Conservation (phyloP, 2,797 vertebrate species). For the Oryzias sinensis region DNA sequence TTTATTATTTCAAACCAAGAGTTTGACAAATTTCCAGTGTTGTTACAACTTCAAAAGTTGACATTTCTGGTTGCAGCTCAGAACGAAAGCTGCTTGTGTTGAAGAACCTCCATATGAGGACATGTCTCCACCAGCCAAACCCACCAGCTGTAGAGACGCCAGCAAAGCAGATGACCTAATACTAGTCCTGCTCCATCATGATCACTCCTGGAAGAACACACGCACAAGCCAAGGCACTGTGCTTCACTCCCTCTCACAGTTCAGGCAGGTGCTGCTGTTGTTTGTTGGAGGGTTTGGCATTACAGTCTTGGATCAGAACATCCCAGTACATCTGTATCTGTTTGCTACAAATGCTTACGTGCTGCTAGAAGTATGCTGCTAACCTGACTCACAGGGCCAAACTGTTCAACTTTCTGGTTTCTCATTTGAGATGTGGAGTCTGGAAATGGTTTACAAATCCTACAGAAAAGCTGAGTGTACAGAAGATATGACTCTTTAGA, state of each 20-base stretch:
- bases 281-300: slow-evolving; percentile 60
- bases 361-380: slow-evolving; percentile 56
- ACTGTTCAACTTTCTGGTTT: slow-evolving; percentile 37
- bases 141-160: slow-evolving; percentile 66
- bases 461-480: slow-evolving; percentile 11
- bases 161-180: slow-evolving; percentile 73
- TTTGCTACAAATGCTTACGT: slow-evolving; percentile 59
- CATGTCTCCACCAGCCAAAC: slow-evolving; percentile 64
- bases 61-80: slow-evolving; percentile 42
- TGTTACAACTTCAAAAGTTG: slow-evolving; percentile 15
- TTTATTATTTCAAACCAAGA: slow-evolving; percentile 3
- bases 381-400: slow-evolving; percentile 32
- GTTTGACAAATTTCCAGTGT: slow-evolving; percentile 7
- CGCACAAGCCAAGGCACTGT: slow-evolving; percentile 61
- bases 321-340: slow-evolving; percentile 61
- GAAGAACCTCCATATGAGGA: slow-evolving; percentile 72
- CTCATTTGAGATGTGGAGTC: slow-evolving; percentile 28
- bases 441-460: slow-evolving; percentile 15
- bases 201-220: slow-evolving; percentile 60
- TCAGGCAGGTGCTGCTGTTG: slow-evolving; percentile 75
- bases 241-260: slow-evolving; percentile 59
- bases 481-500: slow-evolving; percentile 2
- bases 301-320: slow-evolving; percentile 48
- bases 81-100: slow-evolving; percentile 26
- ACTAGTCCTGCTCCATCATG: slow-evolving; percentile 69